A percentile compares a stretch with the other conserved stretches of the same genome.
These are phyloP conservation scores for Leucophora obtusa DNA, from an alignment of 2,888 invertebrate species.

Conservation along the genomic window DNA sequence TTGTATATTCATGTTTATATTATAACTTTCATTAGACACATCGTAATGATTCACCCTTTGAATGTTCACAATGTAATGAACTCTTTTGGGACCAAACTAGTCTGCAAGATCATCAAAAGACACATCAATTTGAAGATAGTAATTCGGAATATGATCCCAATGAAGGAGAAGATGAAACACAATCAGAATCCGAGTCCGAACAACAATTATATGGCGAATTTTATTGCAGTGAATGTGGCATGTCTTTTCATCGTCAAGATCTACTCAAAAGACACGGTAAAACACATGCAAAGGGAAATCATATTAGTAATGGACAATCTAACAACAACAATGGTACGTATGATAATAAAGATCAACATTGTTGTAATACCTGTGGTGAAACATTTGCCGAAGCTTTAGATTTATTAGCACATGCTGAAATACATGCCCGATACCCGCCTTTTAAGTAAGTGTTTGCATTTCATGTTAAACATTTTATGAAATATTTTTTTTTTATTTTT, in stretches of 20 bases:
- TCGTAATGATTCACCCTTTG: conserved; percentile 88
- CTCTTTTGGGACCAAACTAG: conserved; percentile 86
- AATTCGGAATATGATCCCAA: conserved; percentile 78
- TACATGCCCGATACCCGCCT: conserved; percentile 83
- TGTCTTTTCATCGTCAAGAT: conserved; percentile 88
- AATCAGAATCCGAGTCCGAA: conserved; percentile 81
- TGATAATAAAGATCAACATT: conserved; percentile 80
- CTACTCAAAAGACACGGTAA: conserved; percentile 85
- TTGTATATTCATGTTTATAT: background rate
- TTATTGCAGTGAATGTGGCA: conserved; percentile 87
- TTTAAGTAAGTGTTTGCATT: conserved; percentile 75
- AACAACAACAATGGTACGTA: conserved; percentile 27
- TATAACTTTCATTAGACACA: too few relatives aligned
- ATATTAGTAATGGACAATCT: conserved; percentile 20
- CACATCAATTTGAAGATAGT: conserved; percentile 81
- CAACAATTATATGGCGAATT: conserved; percentile 82
- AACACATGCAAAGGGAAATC: conserved; percentile 73
- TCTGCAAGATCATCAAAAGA: conserved; percentile 82
- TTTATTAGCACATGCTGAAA: conserved; percentile 88
- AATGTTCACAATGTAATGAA: conserved; percentile 89
- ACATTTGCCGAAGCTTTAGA: conserved; percentile 87
- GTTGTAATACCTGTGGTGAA: conserved; percentile 89
- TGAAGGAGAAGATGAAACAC: conserved; percentile 77
- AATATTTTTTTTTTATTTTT: background rate
- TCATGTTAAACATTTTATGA: background rate